phyloP scores from a whole-genome alignment of 1,140 invertebrate genomes.

The Chironomus striatipennis region DNA sequence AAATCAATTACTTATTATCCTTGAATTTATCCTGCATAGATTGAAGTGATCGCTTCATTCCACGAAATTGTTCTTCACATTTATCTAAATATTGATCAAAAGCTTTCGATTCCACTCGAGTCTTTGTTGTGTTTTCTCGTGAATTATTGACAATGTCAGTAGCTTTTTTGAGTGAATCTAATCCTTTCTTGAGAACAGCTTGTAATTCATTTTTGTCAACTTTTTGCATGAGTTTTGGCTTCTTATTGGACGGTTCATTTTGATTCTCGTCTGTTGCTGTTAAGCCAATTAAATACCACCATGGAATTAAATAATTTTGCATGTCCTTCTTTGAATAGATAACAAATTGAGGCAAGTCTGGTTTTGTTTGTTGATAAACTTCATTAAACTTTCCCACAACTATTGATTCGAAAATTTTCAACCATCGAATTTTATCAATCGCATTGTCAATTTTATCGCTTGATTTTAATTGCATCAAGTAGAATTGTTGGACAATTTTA shows the following conservation, averaged over 20 bases:
- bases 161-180: neutral
- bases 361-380: neutral
- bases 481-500: neutral
- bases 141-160: neutral
- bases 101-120: neutral
- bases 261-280: neutral
- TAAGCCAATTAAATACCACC: neutral
- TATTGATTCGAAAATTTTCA: neutral
- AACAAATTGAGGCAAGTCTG: neutral
- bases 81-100: neutral
- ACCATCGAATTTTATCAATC: neutral
- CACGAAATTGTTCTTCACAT: neutral
- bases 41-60: neutral
- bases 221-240: neutral
- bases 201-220: neutral
- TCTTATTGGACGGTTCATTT: neutral
- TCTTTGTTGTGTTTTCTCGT: neutral
- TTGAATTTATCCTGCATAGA: neutral
- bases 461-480: neutral
- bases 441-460: neutral
- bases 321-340: neutral
- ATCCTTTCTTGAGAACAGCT: neutral
- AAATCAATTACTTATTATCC: neutral
- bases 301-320: neutral
- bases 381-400: constrained; percentile 9